These are phyloP conservation scores for Bothrops alternatus DNA, from an alignment of 2,797 vertebrate species.

Conservation along the genomic window DNA sequence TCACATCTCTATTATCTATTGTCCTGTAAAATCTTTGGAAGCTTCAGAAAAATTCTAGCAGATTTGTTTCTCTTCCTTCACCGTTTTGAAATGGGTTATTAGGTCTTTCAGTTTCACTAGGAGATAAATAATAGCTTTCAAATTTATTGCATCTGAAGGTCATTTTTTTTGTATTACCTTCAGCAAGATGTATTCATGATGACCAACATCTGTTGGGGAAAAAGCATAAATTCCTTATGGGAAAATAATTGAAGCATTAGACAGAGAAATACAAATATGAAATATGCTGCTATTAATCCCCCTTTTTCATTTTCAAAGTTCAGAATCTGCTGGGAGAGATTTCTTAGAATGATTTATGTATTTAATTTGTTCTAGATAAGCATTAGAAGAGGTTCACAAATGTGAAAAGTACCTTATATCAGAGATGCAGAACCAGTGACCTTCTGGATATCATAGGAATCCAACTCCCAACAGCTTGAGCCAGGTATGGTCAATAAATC, in stretches of 20 bases:
- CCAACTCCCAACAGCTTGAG: not conserved
- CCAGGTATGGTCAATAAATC: not conserved
- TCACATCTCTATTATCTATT: not conserved
- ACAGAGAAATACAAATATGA: conserved; percentile 63
- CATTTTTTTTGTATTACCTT: conserved; percentile 44
- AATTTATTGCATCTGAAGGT: conserved; percentile 57
- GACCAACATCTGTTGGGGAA: conserved; percentile 58
- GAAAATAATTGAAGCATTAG: conserved; percentile 66
- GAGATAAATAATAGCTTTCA: conserved; percentile 53
- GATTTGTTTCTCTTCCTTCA: not conserved
- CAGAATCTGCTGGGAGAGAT: conserved; percentile 65
- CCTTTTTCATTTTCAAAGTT: conserved; percentile 58
- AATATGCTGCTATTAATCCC: conserved; percentile 67
- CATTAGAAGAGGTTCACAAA: conserved; percentile 57
- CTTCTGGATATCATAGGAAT: not conserved
- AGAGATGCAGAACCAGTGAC: not conserved
- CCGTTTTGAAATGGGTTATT: conserved; percentile 50
- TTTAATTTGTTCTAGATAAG: conserved; percentile 72
- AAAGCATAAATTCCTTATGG: conserved; percentile 63
- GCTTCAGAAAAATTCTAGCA: not conserved
- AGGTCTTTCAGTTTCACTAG: conserved; percentile 33
- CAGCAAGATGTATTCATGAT: conserved; percentile 47
- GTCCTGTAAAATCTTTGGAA: not conserved
- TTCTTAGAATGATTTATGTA: conserved; percentile 71
- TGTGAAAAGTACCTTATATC: conserved; percentile 49